These are phyloP conservation scores for Hipparchia semele DNA, from an alignment of 2,888 invertebrate species.

Conservation along the genomic window DNA sequence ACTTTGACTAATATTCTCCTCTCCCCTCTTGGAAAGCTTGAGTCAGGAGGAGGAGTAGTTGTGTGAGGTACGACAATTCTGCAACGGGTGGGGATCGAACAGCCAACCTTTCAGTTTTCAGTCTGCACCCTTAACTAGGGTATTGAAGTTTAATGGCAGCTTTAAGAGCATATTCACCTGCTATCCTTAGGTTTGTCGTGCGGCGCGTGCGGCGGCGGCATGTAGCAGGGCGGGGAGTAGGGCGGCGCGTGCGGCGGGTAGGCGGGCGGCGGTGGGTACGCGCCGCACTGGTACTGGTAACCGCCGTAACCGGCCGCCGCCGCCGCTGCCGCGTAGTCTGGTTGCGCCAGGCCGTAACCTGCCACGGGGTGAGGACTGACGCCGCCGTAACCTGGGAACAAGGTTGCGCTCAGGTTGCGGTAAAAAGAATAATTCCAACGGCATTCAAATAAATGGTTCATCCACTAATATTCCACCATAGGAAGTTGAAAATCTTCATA, in stretches of 20 bases:
- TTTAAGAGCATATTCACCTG: slow-evolving; percentile 81
- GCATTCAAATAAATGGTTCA: too few species aligned
- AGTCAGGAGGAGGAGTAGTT: too few species aligned
- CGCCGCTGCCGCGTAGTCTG: slow-evolving; percentile 91
- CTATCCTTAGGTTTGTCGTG: slow-evolving; percentile 91
- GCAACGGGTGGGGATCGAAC: too few species aligned
- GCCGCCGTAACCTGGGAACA: slow-evolving; percentile 87
- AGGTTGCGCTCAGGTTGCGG: too few species aligned
- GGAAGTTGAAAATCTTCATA: too few species aligned
- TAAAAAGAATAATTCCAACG: too few species aligned
- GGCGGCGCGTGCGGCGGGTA: slow-evolving; percentile 88
- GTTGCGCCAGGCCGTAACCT: slow-evolving; percentile 91
- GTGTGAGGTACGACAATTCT: too few species aligned
- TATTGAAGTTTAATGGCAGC: background rate
- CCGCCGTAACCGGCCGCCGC: slow-evolving; percentile 86
- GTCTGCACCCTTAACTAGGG: too few species aligned
- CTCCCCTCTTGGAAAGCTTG: too few species aligned
- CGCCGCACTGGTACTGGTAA: slow-evolving; percentile 81
- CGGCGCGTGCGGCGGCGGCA: slow-evolving; percentile 93
- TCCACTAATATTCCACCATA: too few species aligned
- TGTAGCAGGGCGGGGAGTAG: slow-evolving; percentile 92
- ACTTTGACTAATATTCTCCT: too few species aligned
- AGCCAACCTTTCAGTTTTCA: too few species aligned
- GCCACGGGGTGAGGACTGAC: slow-evolving; percentile 91
- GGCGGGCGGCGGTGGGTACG: slow-evolving; percentile 84